Base-by-base conservation (phyloP, 2,797 vertebrate genomes). In the Danio choprae region DNA sequence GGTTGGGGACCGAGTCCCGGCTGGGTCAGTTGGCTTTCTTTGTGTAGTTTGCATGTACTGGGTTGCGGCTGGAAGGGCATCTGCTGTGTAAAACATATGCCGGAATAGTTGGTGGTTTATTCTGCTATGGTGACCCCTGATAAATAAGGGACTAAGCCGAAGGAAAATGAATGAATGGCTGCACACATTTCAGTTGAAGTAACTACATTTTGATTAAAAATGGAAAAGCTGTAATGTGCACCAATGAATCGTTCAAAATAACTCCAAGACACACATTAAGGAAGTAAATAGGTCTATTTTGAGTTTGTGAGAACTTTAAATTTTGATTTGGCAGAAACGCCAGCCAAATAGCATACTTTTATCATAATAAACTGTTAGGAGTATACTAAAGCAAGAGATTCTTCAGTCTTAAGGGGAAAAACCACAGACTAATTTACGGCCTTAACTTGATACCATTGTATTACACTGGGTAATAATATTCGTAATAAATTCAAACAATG, bases 321-420 rank as follows among this genome's bases (percentile, higher is more conserved):
- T 82, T 62, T 68, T 56, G 18, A 50, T 18, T 72, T 43, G 55
- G 43, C 6, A 44, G 43, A 67, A 29, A 82, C 60, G 38, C 22
- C 10, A 48, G 56, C 59, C 59, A 78, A 82, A 50, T 59, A 36
- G 16, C 12, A 43, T 51, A 48, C 46, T 29, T 68, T 13, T 4
- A 67, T 67, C 15, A 55, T 77, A 48, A 29, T 59, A 15, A 68
- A 68, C 16, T 60, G 55, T 43, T 15, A 15, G 46, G 41, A 72
- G 53, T 41, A 53, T 58, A 53, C 38, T 38, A 59, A 43, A n/a
- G 40, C 67, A 50, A 73, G 29, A 60, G 16, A 67, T 40, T 16
- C 7, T 9, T 68, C 55, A 41, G n/a, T 40, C 55, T 36, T 55
- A 3, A 64, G 62, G 41, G 69, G 29, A 11, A 36, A 76, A 77